These are phyloP conservation scores for Drosophila varians DNA, from an alignment of 1,140 invertebrate species.

Conservation along the genomic window DNA sequence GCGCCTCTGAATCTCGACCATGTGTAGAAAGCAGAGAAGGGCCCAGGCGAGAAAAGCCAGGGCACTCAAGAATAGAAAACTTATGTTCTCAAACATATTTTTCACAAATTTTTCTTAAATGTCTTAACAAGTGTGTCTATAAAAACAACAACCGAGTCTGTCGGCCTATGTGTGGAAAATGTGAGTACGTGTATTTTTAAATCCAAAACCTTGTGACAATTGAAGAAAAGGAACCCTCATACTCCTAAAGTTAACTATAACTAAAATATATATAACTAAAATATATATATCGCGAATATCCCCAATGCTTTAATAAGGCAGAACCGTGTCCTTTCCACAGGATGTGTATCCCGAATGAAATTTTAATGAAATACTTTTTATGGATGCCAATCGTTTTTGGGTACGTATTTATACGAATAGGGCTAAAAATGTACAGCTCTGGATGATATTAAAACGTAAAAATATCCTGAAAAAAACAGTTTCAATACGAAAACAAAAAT, in stretches of 20 bases:
- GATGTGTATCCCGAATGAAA: too few relatives aligned
- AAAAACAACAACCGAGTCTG: conserved; percentile 19
- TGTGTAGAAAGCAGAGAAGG: conserved; percentile 50
- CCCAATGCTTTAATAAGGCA: too few relatives aligned
- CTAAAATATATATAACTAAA: too few relatives aligned
- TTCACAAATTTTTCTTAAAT: conserved; percentile 13
- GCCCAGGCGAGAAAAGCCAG: conserved; percentile 56
- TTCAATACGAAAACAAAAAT: too few relatives aligned
- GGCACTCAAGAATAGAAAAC: conserved; percentile 50
- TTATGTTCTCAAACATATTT: conserved; percentile 66
- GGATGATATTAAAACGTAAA: too few relatives aligned
- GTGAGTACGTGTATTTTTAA: background rate
- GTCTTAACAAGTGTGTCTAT: conserved; percentile 12
- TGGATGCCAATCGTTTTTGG: too few relatives aligned
- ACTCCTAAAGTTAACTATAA: background rate
- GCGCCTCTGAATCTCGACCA: conserved; percentile 22
- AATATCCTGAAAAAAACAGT: too few relatives aligned
- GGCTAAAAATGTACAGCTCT: too few relatives aligned
- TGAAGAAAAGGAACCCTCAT: background rate
- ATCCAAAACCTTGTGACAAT: background rate
- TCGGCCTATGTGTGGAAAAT: conserved; percentile 13
- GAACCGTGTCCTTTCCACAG: too few relatives aligned
- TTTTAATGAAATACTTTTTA: too few relatives aligned
- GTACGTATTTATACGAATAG: too few relatives aligned
- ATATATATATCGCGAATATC: too few relatives aligned